Conservation (phyloP, 2,113 vertebrate species). For the Porphyrio hochstetteri region DNA sequence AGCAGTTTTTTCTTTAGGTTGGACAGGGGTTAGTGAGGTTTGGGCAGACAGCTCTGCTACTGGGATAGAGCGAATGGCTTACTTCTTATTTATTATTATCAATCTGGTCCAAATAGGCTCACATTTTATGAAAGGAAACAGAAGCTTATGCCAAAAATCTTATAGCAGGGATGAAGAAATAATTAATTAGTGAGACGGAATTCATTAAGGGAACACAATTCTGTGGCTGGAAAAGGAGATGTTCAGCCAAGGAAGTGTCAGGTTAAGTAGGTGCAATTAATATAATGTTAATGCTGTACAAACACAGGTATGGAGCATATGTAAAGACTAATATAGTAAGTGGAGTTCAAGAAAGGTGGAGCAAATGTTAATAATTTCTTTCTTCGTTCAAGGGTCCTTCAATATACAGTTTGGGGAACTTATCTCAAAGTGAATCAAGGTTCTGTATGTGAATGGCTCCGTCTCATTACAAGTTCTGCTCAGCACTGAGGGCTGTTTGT, state of each 20-base stretch:
- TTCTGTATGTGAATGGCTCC: neutral
- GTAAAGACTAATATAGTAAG: neutral
- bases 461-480: neutral
- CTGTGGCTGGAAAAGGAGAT: neutral
- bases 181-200: neutral
- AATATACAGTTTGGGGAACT: neutral
- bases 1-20: neutral
- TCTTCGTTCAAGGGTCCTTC: neutral
- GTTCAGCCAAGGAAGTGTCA: neutral
- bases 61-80: neutral
- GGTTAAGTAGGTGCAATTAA: neutral
- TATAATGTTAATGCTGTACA: neutral
- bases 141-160: neutral
- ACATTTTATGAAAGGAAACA: neutral
- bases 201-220: neutral
- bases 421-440: neutral
- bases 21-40: neutral
- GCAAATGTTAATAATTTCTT: neutral
- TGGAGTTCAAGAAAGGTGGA: neutral
- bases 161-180: neutral
- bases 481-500: neutral
- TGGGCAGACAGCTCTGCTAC: constrained; percentile 1
- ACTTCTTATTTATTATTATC: neutral
- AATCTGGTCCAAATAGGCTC: neutral
- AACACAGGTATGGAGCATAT: neutral